Evolutionary conservation across 2,888 invertebrate species (phyloP).

Genomic region (Leptopilina myrica): DNA sequence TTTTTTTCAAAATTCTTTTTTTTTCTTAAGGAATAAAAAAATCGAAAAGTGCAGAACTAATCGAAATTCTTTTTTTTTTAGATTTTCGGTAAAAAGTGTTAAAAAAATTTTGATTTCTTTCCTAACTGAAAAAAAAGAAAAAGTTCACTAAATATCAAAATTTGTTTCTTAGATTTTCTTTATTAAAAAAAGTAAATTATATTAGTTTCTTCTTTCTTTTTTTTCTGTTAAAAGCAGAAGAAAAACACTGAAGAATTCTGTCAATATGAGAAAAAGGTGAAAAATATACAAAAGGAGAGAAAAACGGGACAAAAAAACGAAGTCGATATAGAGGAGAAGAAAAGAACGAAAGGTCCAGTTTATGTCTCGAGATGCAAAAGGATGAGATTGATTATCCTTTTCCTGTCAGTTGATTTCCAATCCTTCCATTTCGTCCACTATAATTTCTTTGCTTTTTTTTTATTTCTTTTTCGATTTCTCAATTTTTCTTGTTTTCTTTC

Average conservation of each 20-base stretch:
- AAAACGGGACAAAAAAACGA: background rate
- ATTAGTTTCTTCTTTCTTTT: no score
- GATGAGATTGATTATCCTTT: slow-evolving; percentile 73
- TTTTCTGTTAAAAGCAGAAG: no score
- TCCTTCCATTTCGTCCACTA: slow-evolving; percentile 45
- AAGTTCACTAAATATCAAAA: no score
- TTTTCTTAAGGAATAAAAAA: no score
- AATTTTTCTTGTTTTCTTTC: slow-evolving; percentile 53
- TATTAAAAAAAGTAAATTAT: no score
- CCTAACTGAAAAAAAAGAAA: no score
- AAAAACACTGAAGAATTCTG: background rate
- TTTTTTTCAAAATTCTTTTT: no score
- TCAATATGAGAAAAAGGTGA: background rate
- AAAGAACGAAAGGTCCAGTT: slow-evolving; percentile 48
- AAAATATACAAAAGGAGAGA: background rate
- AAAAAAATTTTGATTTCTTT: no score
- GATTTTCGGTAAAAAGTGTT: no score
- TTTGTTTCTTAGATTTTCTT: no score
- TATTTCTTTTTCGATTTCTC: slow-evolving; percentile 44
- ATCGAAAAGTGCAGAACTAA: no score
- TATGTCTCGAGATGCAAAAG: slow-evolving; percentile 61
- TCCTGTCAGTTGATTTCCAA: slow-evolving; percentile 65
- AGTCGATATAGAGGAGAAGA: slow-evolving; percentile 40
- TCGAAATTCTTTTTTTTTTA: no score
- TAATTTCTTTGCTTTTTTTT: slow-evolving; percentile 14